These are phyloP conservation scores for Epizoanthus stellaris DNA, from an alignment of 92 coral and sea anemone genomes.

Conservation along the genomic window DNA sequence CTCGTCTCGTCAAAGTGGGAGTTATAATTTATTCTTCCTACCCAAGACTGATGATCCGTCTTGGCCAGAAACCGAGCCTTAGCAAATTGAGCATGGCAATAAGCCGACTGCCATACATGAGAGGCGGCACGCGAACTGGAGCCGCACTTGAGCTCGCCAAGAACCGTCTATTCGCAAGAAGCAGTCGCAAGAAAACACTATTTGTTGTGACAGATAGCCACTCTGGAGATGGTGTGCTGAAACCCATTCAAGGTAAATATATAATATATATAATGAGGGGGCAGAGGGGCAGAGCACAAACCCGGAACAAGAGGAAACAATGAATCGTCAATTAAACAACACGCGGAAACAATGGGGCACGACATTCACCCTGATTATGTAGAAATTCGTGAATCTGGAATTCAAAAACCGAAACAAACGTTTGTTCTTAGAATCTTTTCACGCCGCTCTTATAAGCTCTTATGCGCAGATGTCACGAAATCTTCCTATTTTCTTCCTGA, in stretches of 20 bases:
- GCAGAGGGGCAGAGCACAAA: too few species aligned
- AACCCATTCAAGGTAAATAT: conserved; percentile 57
- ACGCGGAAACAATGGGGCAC: too few species aligned
- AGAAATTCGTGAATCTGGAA: too few species aligned
- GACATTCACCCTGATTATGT: too few species aligned
- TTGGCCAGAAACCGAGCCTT: conserved; percentile 57
- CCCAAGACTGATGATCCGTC: conserved; percentile 55
- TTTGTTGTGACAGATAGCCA: conserved; percentile 62
- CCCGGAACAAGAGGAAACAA: too few species aligned
- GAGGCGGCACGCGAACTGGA: conserved; percentile 73
- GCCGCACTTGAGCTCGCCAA: conserved; percentile 54
- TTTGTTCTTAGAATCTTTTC: too few species aligned
- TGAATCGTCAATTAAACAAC: too few species aligned
- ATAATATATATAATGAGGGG: too few species aligned
- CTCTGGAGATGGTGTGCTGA: conserved; percentile 60
- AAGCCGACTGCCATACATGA: conserved; percentile 43
- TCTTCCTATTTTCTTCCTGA: too few species aligned
- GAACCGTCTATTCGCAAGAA: conserved; percentile 55
- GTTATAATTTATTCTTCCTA: conserved; percentile 60
- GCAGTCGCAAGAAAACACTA: conserved; percentile 58
- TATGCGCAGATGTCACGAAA: too few species aligned
- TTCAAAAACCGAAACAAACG: too few species aligned
- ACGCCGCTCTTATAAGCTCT: too few species aligned
- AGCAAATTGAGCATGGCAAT: conserved; percentile 58
- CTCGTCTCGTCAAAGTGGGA: conserved; percentile 62